phyloP scores from a whole-genome alignment of 2,888 invertebrate genomes.

The Epinotia bilunana region DNA sequence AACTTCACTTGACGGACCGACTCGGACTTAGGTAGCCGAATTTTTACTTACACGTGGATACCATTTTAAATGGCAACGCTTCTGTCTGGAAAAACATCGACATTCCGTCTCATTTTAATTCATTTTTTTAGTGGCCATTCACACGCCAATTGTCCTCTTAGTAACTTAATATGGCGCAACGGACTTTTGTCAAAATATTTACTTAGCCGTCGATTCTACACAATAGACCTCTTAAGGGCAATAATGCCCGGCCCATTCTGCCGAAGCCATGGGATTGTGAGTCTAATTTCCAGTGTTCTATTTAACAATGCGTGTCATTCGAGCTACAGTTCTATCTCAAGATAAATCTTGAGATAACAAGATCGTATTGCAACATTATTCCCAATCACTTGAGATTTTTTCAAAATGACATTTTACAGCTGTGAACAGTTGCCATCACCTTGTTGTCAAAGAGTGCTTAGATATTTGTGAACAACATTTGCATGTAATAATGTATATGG shows the following conservation, averaged over 20 bases:
- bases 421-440: constrained; percentile 38
- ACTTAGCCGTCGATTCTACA: constrained; percentile 66
- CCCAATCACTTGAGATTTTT: constrained; percentile 48
- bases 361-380: constrained; percentile 66
- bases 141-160: constrained; percentile 70
- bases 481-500: no score
- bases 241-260: constrained; percentile 74
- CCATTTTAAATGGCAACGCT: constrained; percentile 11
- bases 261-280: constrained; percentile 71
- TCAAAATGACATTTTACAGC: constrained; percentile 57
- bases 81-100: constrained; percentile 34
- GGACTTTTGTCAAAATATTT: constrained; percentile 83
- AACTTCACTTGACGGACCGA: not conserved
- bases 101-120: constrained; percentile 34
- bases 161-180: constrained; percentile 79
- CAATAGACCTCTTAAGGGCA: constrained; percentile 75
- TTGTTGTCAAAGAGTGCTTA: no score
- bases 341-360: constrained; percentile 73
- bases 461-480: no score
- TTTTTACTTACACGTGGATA: not conserved
- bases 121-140: constrained; percentile 60
- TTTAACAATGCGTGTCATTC: constrained; percentile 55
- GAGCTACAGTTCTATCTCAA: constrained; percentile 62
- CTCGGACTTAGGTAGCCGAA: not conserved
- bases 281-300: constrained; percentile 71